Conservation (phyloP, 2,888 invertebrate genomes). For the Thelaira solivaga region DNA sequence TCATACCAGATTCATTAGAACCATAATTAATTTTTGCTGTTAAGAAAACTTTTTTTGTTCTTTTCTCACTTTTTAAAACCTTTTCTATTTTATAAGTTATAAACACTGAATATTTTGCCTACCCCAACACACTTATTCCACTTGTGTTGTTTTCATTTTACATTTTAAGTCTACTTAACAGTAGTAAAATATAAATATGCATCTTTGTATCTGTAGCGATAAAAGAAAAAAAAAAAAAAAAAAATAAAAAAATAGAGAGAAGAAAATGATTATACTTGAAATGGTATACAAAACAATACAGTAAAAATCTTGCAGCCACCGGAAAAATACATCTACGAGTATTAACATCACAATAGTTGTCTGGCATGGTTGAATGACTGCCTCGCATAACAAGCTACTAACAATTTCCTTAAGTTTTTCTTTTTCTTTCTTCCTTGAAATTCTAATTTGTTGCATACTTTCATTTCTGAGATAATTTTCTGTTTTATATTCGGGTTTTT, state of each 20-base stretch:
- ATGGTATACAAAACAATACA: not conserved
- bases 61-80: constrained; percentile 20
- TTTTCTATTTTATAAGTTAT: constrained; percentile 16
- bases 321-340: constrained; percentile 27
- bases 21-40: not conserved
- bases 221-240: not conserved
- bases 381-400: constrained; percentile 33
- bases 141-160: not conserved
- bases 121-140: not conserved
- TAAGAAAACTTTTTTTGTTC: not conserved
- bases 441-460: constrained; percentile 4
- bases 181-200: constrained; percentile 19
- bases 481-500: not conserved
- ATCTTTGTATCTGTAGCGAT: constrained; percentile 5
- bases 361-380: constrained; percentile 37
- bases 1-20: no score
- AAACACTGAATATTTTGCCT: constrained; percentile 25
- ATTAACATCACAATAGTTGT: constrained; percentile 44
- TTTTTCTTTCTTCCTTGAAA: not conserved
- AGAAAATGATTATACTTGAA: constrained; percentile 1
- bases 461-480: not conserved
- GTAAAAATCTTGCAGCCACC: not conserved
- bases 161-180: constrained; percentile 41
- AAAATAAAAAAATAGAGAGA: not conserved
- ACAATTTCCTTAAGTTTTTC: constrained; percentile 29